Percentiles rank a stretch among this genome's conserved stretches.
Conservation (phyloP, 35 echinoderm and acorn worm species). For the Ophioderma brevispina region DNA sequence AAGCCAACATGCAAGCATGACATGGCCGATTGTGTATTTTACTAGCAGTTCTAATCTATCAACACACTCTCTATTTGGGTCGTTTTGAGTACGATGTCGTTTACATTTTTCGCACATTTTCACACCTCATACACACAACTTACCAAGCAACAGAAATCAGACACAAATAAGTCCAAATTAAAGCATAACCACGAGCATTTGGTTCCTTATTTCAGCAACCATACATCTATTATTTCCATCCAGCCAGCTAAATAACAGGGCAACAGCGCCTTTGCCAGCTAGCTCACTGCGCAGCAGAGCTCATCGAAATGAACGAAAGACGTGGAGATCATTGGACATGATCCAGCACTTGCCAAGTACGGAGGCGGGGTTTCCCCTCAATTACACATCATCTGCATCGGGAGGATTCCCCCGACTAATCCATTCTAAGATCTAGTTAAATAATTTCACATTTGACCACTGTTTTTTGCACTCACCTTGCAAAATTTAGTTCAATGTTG, state of each 20-base stretch:
- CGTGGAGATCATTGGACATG: background rate
- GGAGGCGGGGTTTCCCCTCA: constrained; percentile 10
- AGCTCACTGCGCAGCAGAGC: background rate
- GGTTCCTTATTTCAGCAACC: background rate
- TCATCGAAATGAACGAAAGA: background rate
- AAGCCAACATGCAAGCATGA: background rate
- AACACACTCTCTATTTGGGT: too few species aligned
- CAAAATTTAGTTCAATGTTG: background rate
- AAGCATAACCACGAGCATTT: background rate
- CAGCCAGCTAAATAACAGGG: background rate
- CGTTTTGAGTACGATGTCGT: background rate
- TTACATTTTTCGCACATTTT: background rate
- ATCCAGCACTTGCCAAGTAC: background rate
- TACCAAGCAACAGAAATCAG: background rate
- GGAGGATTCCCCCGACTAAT: background rate
- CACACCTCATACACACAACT: background rate
- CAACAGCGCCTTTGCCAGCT: background rate
- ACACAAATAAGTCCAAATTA: background rate
- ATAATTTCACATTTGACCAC: background rate
- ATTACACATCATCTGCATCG: background rate
- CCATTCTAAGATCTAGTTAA: background rate
- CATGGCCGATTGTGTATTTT: background rate
- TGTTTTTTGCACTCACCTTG: background rate
- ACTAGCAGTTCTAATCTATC: too few species aligned
- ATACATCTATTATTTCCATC: background rate